Conservation (phyloP, 2,113 vertebrate genomes). For the Alethe castanea region DNA sequence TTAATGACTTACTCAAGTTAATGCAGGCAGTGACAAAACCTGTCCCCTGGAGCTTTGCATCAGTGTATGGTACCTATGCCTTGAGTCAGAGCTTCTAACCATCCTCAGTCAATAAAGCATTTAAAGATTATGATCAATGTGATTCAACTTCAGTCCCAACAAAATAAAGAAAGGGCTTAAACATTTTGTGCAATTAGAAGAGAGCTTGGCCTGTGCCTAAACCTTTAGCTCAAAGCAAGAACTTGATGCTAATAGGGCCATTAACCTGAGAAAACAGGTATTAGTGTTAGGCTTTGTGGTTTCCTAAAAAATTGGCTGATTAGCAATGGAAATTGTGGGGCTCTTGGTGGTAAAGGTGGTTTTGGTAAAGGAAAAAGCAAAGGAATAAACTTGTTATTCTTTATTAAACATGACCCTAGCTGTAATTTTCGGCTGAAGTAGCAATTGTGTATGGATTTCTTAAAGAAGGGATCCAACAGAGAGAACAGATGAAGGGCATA, state of each 20-base stretch:
- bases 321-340: background rate
- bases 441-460: background rate
- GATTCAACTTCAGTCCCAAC: background rate
- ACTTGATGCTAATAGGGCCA: background rate
- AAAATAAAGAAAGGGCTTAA: background rate
- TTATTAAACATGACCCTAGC: background rate
- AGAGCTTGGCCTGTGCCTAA: background rate
- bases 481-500: background rate
- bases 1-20: background rate
- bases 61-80: accelerated
- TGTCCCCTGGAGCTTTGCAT: background rate
- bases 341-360: background rate
- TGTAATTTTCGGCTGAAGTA: background rate
- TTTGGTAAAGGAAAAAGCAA: background rate
- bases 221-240: background rate
- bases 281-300: background rate
- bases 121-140: background rate
- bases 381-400: background rate
- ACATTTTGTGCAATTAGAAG: background rate
- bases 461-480: background rate
- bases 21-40: background rate
- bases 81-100: background rate
- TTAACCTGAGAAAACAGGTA: background rate
- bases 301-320: background rate
- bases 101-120: background rate